These are phyloP conservation scores for Sebastes vulpes DNA, from an alignment of 2,797 vertebrate genomes.

Conservation along the genomic window DNA sequence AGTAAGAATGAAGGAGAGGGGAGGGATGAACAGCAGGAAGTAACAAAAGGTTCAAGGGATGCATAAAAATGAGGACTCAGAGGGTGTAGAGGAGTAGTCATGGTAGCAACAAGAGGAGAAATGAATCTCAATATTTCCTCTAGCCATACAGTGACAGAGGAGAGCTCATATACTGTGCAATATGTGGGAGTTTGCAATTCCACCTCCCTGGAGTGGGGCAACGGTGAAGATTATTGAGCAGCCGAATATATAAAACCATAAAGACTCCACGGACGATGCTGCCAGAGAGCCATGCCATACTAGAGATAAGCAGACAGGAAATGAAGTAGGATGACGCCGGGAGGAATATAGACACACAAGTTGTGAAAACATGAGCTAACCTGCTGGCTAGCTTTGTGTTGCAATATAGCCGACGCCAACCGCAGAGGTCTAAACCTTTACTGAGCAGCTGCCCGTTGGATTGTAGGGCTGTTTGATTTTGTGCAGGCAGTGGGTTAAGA, in stretches of 20 bases:
- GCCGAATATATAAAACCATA: constrained; percentile 38
- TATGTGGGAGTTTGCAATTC: constrained; percentile 42
- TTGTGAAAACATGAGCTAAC: constrained; percentile 16
- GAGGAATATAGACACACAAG: not conserved
- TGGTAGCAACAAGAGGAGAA: constrained; percentile 32
- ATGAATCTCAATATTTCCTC: constrained; percentile 36
- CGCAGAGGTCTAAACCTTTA: constrained; percentile 26
- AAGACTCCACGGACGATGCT: constrained; percentile 24
- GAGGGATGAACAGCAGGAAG: constrained; percentile 21
- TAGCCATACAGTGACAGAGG: constrained; percentile 13
- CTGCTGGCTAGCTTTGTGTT: constrained; percentile 4
- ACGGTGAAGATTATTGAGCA: constrained; percentile 39
- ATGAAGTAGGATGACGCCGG: constrained; percentile 32
- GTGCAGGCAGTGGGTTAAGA: constrained; percentile 60
- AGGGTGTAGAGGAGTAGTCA: constrained; percentile 11
- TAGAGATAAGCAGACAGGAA: constrained; percentile 63
- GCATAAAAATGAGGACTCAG: constrained; percentile 30
- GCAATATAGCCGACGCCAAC: not conserved
- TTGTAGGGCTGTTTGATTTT: constrained; percentile 45
- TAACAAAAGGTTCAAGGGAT: constrained; percentile 30
- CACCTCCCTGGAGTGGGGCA: constrained; percentile 21
- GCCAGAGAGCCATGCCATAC: constrained; percentile 23
- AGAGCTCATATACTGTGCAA: constrained; percentile 30
- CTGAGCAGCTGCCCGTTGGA: constrained; percentile 35
- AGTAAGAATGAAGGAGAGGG: constrained; percentile 7